Evolutionary conservation across 2,797 vertebrate genomes (phyloP).

Genomic region (Semotilus atromaculatus): DNA sequence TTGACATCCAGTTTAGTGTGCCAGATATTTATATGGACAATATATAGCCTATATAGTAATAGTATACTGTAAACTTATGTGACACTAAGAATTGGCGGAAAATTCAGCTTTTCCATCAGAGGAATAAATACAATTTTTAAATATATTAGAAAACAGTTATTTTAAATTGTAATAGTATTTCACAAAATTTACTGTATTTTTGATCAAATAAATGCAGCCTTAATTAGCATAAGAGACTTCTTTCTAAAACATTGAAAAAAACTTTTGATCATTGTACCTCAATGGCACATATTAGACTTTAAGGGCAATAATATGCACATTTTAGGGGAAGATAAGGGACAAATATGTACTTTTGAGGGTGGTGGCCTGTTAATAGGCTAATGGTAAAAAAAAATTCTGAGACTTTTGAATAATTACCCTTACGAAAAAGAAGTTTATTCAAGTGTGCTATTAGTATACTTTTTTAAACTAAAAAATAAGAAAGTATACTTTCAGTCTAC

Average conservation of each 20-base stretch:
- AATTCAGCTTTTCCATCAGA: too few relatives aligned
- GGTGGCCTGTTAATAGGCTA: background rate
- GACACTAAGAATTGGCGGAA: too few relatives aligned
- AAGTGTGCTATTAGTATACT: too few relatives aligned
- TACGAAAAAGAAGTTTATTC: too few relatives aligned
- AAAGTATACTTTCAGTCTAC: too few relatives aligned
- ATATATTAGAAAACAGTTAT: background rate
- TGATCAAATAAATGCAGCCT: too few relatives aligned
- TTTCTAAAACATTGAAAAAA: background rate
- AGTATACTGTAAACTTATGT: too few relatives aligned
- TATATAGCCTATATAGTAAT: too few relatives aligned
- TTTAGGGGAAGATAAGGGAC: background rate
- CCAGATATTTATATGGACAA: background rate
- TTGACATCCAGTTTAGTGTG: background rate
- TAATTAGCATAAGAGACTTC: background rate
- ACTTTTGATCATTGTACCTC: background rate
- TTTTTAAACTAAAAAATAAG: too few relatives aligned
- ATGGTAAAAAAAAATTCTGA: background rate
- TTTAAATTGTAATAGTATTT: background rate
- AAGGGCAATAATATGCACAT: too few relatives aligned
- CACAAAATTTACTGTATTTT: background rate
- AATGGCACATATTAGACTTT: too few relatives aligned
- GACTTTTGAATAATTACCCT: background rate
- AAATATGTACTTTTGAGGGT: background rate
- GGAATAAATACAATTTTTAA: too few relatives aligned